A percentile compares a stretch with the other conserved stretches of the same genome.
phyloP scores from a whole-genome alignment of 2,888 invertebrate species.

The Ophioninae sp. region DNA sequence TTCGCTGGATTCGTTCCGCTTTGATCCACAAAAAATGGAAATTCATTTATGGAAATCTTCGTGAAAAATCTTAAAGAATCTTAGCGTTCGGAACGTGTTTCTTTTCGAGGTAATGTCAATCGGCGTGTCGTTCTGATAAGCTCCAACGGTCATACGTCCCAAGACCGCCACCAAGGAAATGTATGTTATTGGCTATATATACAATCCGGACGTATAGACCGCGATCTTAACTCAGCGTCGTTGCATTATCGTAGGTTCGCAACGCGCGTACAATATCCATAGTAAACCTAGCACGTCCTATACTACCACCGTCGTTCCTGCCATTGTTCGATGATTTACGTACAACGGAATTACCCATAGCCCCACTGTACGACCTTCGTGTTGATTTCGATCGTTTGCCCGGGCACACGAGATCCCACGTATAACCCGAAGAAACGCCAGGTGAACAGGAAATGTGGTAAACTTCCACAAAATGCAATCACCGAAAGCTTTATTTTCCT shows the following conservation, averaged over 20 bases:
- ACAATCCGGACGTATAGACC: conserved; percentile 5
- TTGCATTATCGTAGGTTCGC: conserved; percentile 54
- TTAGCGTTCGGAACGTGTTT: neutral
- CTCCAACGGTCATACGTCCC: conserved; percentile 3
- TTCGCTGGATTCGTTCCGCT: neutral
- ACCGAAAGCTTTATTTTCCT: conserved; percentile 24
- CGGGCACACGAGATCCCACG: conserved; percentile 61
- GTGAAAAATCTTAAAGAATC: neutral
- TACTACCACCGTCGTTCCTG: conserved; percentile 59
- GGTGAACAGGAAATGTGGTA: conserved; percentile 33
- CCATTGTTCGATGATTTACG: conserved; percentile 71
- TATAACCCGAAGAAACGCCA: conserved; percentile 32
- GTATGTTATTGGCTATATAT: conserved; percentile 33
- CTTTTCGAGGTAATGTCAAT: conserved; percentile 3
- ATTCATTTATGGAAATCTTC: neutral
- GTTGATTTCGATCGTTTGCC: conserved; percentile 66
- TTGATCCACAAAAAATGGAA: neutral
- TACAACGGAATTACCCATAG: conserved; percentile 65
- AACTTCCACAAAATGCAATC: conserved; percentile 51
- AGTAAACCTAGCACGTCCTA: conserved; percentile 45
- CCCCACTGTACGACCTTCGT: conserved; percentile 59
- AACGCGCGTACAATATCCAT: conserved; percentile 51
- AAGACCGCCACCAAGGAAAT: conserved; percentile 4
- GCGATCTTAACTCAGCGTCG: conserved; percentile 56
- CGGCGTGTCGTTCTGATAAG: conserved; percentile 16